These are phyloP conservation scores for Zaprionus inermis DNA, from an alignment of 1,140 invertebrate genomes.

Conservation along the genomic window DNA sequence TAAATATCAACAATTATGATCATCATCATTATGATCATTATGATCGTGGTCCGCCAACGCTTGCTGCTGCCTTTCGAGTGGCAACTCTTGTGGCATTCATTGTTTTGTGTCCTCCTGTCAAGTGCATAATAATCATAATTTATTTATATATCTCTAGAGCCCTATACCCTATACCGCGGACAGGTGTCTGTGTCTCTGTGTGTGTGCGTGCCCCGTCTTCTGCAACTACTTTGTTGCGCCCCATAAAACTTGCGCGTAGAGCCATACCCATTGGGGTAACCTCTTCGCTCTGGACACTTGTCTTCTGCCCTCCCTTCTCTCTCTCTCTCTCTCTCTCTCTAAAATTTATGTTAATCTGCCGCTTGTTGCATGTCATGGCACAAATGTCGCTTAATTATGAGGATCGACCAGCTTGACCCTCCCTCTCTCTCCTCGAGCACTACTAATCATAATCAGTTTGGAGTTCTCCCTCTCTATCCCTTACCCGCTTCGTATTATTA, in stretches of 20 bases:
- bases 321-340: slow-evolving; percentile 29
- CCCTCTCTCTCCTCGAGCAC: slow-evolving; percentile 22
- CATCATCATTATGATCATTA: slow-evolving; percentile 9
- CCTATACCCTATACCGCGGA: slow-evolving; percentile 29
- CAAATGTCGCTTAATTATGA: slow-evolving; percentile 82
- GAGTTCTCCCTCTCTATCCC: slow-evolving; percentile 20
- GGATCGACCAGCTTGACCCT: slow-evolving; percentile 33
- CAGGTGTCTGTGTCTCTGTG: slow-evolving; percentile 52
- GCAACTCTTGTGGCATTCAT: slow-evolving; percentile 27
- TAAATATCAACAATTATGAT: slow-evolving; percentile 69
- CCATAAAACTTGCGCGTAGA: slow-evolving; percentile 58
- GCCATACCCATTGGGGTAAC: background rate
- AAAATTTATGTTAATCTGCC: slow-evolving; percentile 77
- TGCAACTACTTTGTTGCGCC: slow-evolving; percentile 48
- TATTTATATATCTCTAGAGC: slow-evolving; percentile 48
- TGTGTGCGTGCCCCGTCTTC: slow-evolving; percentile 41
- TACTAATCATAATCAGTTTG: slow-evolving; percentile 72
- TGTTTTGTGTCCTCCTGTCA: slow-evolving; percentile 58
- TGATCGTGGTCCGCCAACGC: slow-evolving; percentile 65
- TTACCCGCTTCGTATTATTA: slow-evolving; percentile 62
- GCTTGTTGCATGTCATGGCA: slow-evolving; percentile 77
- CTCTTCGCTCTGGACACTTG: background rate
- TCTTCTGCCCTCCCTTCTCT: background rate
- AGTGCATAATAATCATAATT: slow-evolving; percentile 79
- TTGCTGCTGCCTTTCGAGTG: slow-evolving; percentile 26